These are phyloP conservation scores for Sebastes taczanowskii DNA, from an alignment of 2,797 vertebrate species.

Conservation along the genomic window DNA sequence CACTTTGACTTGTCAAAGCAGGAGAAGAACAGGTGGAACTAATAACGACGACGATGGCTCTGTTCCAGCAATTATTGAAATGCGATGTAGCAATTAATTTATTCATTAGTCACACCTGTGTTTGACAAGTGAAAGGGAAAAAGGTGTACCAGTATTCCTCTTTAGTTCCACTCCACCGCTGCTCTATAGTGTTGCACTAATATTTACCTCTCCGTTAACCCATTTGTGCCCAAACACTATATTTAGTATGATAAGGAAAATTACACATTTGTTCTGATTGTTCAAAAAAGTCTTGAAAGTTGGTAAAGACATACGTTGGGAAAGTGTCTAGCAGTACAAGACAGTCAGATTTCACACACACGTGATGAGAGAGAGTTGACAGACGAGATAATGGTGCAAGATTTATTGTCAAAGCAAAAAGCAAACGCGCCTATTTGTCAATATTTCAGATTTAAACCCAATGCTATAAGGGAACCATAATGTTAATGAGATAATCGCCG, in stretches of 20 bases:
- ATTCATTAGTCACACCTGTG: neutral
- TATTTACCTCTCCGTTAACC: neutral
- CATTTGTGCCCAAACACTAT: too few species aligned
- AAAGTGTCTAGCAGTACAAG: rapidly evolving
- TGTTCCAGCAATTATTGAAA: neutral
- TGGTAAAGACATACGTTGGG: too few species aligned
- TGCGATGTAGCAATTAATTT: neutral
- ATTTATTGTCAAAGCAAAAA: too few species aligned
- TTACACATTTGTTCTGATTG: too few species aligned
- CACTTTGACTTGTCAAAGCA: neutral
- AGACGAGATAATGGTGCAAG: too few species aligned
- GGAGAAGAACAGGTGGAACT: neutral
- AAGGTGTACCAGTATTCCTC: neutral
- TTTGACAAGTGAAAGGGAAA: neutral
- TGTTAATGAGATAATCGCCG: rapidly evolving
- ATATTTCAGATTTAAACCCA: too few species aligned
- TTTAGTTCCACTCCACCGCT: neutral
- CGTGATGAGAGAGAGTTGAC: too few species aligned
- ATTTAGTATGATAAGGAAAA: too few species aligned
- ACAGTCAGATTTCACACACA: too few species aligned
- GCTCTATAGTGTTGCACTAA: neutral
- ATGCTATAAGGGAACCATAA: too few species aligned
- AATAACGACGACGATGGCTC: neutral
- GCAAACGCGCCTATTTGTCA: too few species aligned
- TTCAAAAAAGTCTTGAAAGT: rapidly evolving